Evolutionary conservation across 2,797 vertebrate genomes (phyloP).

Genomic region (Cossypha caffra): DNA sequence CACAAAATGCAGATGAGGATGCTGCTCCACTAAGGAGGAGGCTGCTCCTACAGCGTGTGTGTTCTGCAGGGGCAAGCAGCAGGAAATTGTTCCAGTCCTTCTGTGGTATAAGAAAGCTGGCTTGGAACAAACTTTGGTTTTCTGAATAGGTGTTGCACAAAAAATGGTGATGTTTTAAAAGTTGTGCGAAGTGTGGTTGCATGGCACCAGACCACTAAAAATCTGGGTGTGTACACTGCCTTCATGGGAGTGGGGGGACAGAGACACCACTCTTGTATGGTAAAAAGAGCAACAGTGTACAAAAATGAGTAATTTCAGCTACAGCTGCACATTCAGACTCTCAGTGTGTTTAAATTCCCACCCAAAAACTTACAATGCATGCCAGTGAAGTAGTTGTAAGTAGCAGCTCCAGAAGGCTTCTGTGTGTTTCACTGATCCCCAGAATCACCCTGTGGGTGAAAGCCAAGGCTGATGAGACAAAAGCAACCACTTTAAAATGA

Average conservation of each 20-base stretch:
- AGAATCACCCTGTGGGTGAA: not conserved
- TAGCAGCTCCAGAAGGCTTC: not conserved
- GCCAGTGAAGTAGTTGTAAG: not conserved
- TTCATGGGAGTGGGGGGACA: not conserved
- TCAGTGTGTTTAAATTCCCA: not conserved
- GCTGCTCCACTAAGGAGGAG: not conserved
- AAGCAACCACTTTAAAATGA: not conserved
- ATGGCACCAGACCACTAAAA: not conserved
- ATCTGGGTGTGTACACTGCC: not conserved
- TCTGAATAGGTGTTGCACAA: not conserved
- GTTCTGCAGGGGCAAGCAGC: not conserved
- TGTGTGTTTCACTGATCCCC: not conserved
- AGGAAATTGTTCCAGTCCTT: not conserved
- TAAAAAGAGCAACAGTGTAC: not conserved
- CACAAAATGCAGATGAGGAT: not conserved
- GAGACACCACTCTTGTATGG: not conserved
- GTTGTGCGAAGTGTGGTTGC: fast-evolving
- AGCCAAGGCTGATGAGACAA: not conserved
- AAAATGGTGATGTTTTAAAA: not conserved
- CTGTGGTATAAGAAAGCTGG: not conserved
- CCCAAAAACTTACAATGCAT: fast-evolving
- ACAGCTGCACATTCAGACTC: not conserved
- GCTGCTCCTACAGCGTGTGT: not conserved
- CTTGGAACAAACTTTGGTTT: not conserved
- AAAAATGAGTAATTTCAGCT: not conserved